Evolutionary conservation across 2,113 vertebrate species (phyloP).

Genomic region (Tenrec ecaudatus): DNA sequence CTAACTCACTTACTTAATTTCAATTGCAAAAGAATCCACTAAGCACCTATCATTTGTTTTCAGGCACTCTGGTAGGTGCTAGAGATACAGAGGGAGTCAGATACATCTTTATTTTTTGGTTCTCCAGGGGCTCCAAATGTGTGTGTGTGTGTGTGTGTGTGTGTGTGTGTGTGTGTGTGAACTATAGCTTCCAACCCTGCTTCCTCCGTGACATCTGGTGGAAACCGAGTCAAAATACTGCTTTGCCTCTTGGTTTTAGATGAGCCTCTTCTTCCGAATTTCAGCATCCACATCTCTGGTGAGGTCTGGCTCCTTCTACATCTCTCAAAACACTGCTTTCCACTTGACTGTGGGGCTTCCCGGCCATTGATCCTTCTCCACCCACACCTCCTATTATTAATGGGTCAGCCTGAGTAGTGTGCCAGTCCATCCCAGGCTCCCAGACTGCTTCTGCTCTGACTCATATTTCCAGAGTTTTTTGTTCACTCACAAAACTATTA

Average conservation of each 20-base stretch:
- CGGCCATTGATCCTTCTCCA: not conserved
- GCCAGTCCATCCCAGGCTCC: not conserved
- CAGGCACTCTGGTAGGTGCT: not conserved
- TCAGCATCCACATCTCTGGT: not conserved
- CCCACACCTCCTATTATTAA: not conserved
- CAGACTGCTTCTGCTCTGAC: slow-evolving; percentile 38
- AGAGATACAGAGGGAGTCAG: not conserved
- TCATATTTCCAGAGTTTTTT: slow-evolving; percentile 34
- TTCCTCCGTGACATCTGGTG: not conserved
- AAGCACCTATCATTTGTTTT: not conserved
- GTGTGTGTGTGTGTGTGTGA: not conserved
- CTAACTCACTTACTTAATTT: not conserved
- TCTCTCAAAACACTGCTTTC: not conserved
- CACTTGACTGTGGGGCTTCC: not conserved
- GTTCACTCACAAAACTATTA: not conserved
- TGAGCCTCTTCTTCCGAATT: not conserved
- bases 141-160: not conserved
- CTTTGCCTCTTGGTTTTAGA: not conserved
- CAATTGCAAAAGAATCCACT: not conserved
- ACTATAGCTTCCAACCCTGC: not conserved
- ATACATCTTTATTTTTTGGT: not conserved
- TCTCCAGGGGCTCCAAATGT: not conserved
- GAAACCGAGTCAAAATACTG: not conserved
- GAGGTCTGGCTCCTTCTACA: not conserved
- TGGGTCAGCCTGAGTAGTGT: not conserved